These are phyloP conservation scores for Pegoplata infirma DNA, from an alignment of 2,888 invertebrate species.

Conservation along the genomic window DNA sequence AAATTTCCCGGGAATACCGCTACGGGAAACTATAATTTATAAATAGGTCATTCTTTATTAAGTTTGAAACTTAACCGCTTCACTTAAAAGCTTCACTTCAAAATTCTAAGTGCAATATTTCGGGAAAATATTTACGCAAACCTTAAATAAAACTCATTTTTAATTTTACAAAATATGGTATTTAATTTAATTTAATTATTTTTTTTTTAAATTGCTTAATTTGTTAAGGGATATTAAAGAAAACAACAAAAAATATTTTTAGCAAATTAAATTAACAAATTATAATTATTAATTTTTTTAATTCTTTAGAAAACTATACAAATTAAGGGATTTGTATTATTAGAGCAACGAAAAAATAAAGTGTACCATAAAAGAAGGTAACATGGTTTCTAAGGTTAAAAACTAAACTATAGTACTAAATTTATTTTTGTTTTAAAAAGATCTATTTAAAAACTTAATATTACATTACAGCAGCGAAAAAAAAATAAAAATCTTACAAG, in stretches of 20 bases:
- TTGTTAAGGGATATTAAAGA: neutral
- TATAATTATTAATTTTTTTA: constrained; percentile 12
- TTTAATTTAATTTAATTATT: too few species aligned
- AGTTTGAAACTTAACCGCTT: too few species aligned
- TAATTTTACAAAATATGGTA: constrained; percentile 68
- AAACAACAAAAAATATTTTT: constrained; percentile 33
- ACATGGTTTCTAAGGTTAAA: neutral
- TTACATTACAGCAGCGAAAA: constrained; percentile 13
- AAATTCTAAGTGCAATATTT: too few species aligned
- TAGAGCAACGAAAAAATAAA: constrained; percentile 21
- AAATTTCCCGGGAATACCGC: too few species aligned
- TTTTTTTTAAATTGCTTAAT: constrained; percentile 44
- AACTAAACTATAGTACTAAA: constrained; percentile 23
- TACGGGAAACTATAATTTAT: too few species aligned
- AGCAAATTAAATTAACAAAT: constrained; percentile 36
- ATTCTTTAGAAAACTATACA: constrained; percentile 6
- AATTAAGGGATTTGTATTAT: constrained; percentile 8
- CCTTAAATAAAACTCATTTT: constrained; percentile 49
- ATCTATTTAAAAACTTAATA: constrained; percentile 26
- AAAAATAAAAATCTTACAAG: constrained; percentile 20
- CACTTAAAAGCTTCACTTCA: too few species aligned
- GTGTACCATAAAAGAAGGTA: constrained; percentile 18
- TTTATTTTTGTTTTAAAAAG: constrained; percentile 4
- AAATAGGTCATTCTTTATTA: too few species aligned
- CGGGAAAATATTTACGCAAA: too few species aligned